Percentiles rank a stretch among this genome's conserved stretches.
These are phyloP conservation scores for Osmoderma eremita DNA, from an alignment of 2,888 invertebrate genomes.

Conservation along the genomic window DNA sequence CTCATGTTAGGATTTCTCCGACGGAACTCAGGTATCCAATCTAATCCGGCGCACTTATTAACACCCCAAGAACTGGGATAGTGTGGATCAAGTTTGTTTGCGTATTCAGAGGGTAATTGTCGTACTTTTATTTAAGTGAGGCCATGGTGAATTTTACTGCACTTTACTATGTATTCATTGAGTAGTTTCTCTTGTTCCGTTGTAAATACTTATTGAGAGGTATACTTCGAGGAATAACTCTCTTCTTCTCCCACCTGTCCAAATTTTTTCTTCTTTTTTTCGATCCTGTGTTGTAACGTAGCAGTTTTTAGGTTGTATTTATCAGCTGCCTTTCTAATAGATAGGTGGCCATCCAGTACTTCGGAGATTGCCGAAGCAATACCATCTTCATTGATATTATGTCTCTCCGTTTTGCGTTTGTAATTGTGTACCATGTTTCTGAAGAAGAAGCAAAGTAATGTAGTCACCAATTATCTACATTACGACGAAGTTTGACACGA, in stretches of 20 bases:
- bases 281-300: background rate
- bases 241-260: background rate
- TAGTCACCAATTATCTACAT: too few species aligned
- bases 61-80: background rate
- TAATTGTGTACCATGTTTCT: background rate
- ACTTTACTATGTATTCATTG: background rate
- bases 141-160: conserved; percentile 5
- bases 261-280: background rate
- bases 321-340: background rate
- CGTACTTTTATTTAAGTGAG: background rate
- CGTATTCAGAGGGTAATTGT: conserved; percentile 8
- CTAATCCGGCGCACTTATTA: conserved; percentile 1
- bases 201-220: background rate
- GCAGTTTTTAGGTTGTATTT: background rate
- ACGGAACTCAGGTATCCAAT: background rate
- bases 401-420: background rate
- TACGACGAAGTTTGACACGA: too few species aligned
- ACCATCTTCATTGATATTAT: background rate
- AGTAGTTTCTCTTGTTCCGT: background rate
- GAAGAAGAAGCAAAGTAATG: too few species aligned
- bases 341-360: background rate
- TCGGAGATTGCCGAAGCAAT: background rate
- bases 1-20: conserved; percentile 25
- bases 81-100: background rate
- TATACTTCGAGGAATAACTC: background rate